Evolutionary conservation across 2,888 invertebrate species (phyloP), one percentile per base, ranked within the genome.

Genomic region (Microctonus brassicae): DNA sequence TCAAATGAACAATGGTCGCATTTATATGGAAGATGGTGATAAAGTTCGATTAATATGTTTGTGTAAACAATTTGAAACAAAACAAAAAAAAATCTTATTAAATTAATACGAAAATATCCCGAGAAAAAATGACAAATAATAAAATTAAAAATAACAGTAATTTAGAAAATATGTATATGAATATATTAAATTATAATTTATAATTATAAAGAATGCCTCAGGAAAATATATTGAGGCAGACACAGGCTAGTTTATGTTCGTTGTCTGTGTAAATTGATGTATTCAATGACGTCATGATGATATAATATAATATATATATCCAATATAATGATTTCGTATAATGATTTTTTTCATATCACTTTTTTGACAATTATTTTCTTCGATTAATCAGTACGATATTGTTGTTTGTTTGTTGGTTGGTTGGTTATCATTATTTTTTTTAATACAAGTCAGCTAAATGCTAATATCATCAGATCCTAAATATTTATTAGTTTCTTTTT

Each of bases 241-340:
- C 24, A 42, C 24, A 62, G n/a, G 55, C 55, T 53, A 17, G 11
- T 53, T n/a, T n/a, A 26, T 34, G 9, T 36, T 62, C 47, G 47
- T 62, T 29, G 60, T 60, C n/a, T 62, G 62, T 62, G 62, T 62
- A 42, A 17, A 62, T 62, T 62, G 62, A 22, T 62, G 42, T 62
- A 62, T 62, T 62, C 62, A 62, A 62, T 62, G 62, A 55, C 60
- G 34, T 36, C 60, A n/a, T 26, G 39, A 42, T 39, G 13, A 75
- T 65, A 60, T 64, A 69, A 68, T 72, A 52, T 47, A 61, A 20
- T 39, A 39, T 67, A 24, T 68, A 67, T 57, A 57, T 66, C 36
- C 24, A 29, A 20, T 39, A 55, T 57, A 57, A n/a, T n/a, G n/a
- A n/a, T n/a, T 26, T 66, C 26, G 36, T 20, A 39, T 42, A 62